Evolutionary conservation across 2,113 vertebrate genomes (phyloP), one percentile per base, ranked within the genome.

Genomic region (Spea multiplicata): DNA sequence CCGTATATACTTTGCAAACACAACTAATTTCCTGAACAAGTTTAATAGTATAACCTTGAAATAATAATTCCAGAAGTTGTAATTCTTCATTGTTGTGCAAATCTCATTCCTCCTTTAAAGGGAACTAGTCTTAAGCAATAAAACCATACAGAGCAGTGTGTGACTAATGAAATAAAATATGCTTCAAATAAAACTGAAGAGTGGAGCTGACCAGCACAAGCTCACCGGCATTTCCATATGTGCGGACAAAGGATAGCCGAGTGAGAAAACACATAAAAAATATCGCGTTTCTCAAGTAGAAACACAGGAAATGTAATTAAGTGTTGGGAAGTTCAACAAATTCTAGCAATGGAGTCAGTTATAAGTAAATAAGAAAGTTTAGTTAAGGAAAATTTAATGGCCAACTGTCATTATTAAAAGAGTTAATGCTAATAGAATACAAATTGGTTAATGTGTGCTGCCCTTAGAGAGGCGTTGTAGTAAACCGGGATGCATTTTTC

Each of bases 191-290:
- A 79, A 79, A 72, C 46, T 72, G 50, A 8, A 49, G 48, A 66
- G 71, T 44, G 13, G 44, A 66, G 48, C 71, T 73, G 61, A 79
- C 70, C 62, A 73, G 77, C 16, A 57, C 59, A 66, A 73, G 71
- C 70, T 57, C 70, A 9, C 50, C 59, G 77, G 62, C 70, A 46
- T 30, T 13, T 66, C 52, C 65, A 80, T 49, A 80, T 74, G 78
- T 74, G 73, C 52, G 74, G 44, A 74, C 68, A 80, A 74, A 49
- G 47, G 73, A 80, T 65, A 80, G 70, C 62, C 73, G 77, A 79
- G 77, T 67, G 67, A 61, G 70, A 65, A 80, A 80, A 68, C 78
- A 49, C 71, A 80, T 80, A 80, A 80, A 80, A 74, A 50, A 59
- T 52, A 65, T 80, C 71, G 50, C 46, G 44, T 73, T 80, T 80